These are phyloP conservation scores for Myoxocephalus aenaeus DNA, from an alignment of 2,797 vertebrate genomes.

Conservation along the genomic window DNA sequence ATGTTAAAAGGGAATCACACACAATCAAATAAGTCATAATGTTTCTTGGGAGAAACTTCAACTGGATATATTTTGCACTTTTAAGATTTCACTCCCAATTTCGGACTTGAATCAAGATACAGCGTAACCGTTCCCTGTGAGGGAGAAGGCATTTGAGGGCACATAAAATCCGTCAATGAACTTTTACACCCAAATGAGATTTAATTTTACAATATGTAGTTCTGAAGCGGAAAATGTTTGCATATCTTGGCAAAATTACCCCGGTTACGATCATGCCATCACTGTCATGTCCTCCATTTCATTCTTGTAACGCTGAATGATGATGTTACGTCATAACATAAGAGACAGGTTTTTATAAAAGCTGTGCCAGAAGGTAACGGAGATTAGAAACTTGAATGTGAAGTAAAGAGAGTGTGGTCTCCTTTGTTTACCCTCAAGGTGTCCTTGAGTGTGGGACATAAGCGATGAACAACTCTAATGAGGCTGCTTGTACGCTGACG, in stretches of 20 bases:
- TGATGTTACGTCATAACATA: constrained; percentile 25
- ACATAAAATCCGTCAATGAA: constrained; percentile 37
- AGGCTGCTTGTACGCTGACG: neutral
- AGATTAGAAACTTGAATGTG: neutral
- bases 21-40: neutral
- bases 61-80: neutral
- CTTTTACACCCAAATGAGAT: constrained; percentile 36
- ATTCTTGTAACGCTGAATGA: neutral
- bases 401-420: neutral
- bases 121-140: neutral
- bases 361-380: neutral
- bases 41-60: neutral
- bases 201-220: constrained; percentile 21
- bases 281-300: neutral
- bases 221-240: constrained; percentile 21
- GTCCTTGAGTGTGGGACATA: neutral
- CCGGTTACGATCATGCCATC: neutral
- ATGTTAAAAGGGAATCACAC: neutral
- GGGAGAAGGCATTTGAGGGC: neutral
- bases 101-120: constrained; percentile 1
- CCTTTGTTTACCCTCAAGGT: constrained; percentile 5
- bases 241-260: constrained; percentile 20
- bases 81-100: neutral
- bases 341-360: neutral
- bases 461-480: neutral